Percentiles rank a stretch among this genome's conserved stretches.
Conservation (phyloP, 1,140 invertebrate species). For the Drosophila rhopaloa region DNA sequence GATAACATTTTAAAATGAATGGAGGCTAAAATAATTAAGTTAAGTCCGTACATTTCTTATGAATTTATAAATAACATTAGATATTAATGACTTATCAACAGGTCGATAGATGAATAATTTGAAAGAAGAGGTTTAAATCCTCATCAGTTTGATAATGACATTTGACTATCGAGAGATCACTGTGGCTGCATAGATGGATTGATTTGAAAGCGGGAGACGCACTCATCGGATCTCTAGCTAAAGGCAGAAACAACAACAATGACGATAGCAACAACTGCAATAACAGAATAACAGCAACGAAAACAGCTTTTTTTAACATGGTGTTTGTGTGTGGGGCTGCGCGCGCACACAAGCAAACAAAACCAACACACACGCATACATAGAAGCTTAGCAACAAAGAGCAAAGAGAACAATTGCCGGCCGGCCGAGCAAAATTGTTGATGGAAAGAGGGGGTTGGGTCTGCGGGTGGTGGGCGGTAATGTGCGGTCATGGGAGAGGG, state of each 20-base stretch:
- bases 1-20: too few species aligned
- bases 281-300: slow-evolving; percentile 30
- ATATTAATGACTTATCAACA: too few species aligned
- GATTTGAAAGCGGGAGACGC: slow-evolving; percentile 15
- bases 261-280: slow-evolving; percentile 35
- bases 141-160: too few species aligned
- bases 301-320: slow-evolving; percentile 24
- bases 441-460: slow-evolving; percentile 1
- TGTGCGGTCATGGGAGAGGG: background rate
- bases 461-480: background rate
- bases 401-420: slow-evolving; percentile 60
- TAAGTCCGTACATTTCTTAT: too few species aligned
- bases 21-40: too few species aligned
- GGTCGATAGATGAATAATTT: too few species aligned
- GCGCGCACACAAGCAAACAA: slow-evolving; percentile 47
- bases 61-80: too few species aligned
- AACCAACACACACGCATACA: slow-evolving; percentile 7
- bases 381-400: slow-evolving; percentile 13
- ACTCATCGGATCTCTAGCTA: slow-evolving; percentile 23
- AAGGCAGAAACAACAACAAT: slow-evolving; percentile 20
- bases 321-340: slow-evolving; percentile 34
- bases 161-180: background rate
- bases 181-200: slow-evolving; percentile 1
- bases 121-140: too few species aligned
- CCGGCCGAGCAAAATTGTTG: slow-evolving; percentile 55